Percentiles rank a stretch among this genome's conserved stretches.
phyloP scores from a whole-genome alignment of 2,113 vertebrate genomes.

The Sylvia atricapilla region DNA sequence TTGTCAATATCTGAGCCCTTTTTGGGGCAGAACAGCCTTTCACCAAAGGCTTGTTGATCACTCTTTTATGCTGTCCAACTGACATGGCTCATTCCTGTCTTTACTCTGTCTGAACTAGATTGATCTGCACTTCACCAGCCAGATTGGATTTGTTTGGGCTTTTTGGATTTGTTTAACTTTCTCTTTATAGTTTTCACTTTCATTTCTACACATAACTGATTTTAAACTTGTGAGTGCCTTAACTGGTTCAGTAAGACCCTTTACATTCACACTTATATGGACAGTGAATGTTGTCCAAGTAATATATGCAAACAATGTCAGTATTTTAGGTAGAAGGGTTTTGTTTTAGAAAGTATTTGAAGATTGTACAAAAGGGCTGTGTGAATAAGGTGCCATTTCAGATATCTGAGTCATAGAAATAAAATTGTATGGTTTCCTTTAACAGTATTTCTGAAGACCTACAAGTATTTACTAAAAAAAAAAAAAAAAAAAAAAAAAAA shows the following conservation, averaged over 20 bases:
- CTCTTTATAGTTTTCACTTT: background rate
- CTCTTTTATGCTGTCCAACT: background rate
- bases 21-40: background rate
- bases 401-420: background rate
- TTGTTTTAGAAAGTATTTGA: background rate
- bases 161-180: background rate
- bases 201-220: background rate
- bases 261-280: background rate
- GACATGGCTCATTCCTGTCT: background rate
- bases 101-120: background rate
- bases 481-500: no score
- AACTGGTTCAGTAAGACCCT: background rate
- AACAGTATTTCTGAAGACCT: background rate
- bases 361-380: background rate
- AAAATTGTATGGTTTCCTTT: background rate
- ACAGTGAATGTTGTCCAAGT: background rate
- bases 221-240: background rate
- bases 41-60: background rate
- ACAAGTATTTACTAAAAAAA: background rate
- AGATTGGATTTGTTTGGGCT: background rate
- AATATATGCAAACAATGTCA: background rate
- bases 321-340: background rate
- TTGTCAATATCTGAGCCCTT: background rate
- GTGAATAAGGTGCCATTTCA: background rate
- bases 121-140: fast-evolving